Conservation (phyloP, 2,113 vertebrate species). For the Pristiophorus japonicus region DNA sequence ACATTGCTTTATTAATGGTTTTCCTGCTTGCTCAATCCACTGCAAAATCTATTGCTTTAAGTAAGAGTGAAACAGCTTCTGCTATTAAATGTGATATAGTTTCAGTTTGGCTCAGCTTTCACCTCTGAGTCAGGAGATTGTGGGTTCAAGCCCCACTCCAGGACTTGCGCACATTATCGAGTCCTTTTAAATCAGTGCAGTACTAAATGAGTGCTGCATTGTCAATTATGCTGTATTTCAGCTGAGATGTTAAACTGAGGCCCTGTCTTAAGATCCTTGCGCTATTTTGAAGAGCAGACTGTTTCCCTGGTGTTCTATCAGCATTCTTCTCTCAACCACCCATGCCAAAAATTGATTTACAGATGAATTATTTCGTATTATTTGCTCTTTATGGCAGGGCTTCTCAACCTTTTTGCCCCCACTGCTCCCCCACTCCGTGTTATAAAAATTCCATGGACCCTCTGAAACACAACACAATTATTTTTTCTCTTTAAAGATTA, state of each 20-base stretch:
- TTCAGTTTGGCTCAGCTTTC: neutral
- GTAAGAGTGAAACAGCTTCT: neutral
- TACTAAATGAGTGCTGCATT: neutral
- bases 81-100: neutral
- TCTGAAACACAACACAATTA: too few relatives aligned
- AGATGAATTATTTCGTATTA: neutral
- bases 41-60: neutral
- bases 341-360: neutral
- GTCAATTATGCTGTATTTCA: neutral
- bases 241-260: neutral
- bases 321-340: neutral
- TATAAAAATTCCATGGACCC: too few relatives aligned
- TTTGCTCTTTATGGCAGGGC: neutral
- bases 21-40: neutral
- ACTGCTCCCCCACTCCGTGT: too few relatives aligned
- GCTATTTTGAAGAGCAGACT: neutral
- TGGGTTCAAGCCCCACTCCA: neutral
- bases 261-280: too few relatives aligned
- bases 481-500: neutral
- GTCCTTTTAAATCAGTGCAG: neutral
- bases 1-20: neutral
- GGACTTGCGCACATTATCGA: neutral
- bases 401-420: too few relatives aligned
- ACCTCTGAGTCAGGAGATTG: neutral
- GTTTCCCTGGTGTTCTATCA: neutral